A percentile compares a stretch with the other conserved stretches of the same genome.
Conservation (phyloP, 92 coral and sea anemone genomes). For the Meandrina meandrites region DNA sequence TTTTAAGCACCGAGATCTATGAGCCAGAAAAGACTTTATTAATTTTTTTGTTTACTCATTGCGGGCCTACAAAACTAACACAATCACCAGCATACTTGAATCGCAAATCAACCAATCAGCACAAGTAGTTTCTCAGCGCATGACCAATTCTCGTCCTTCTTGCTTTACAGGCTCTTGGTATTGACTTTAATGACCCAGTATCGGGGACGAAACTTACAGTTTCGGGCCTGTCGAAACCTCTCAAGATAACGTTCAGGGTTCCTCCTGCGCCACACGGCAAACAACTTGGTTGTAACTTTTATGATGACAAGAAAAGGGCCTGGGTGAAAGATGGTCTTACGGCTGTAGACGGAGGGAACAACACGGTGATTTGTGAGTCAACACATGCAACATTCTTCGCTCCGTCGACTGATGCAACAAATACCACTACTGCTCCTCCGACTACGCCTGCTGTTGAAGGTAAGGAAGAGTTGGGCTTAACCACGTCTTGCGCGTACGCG, state of each 20-base stretch:
- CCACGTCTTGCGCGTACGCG: no score
- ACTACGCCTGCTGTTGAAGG: slow-evolving; percentile 13
- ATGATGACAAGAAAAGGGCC: background rate
- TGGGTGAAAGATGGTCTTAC: slow-evolving; percentile 18
- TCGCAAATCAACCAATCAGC: no score
- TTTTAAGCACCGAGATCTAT: no score
- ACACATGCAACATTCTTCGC: slow-evolving; percentile 49
- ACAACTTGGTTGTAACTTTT: slow-evolving; percentile 14
- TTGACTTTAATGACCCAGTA: slow-evolving; percentile 19
- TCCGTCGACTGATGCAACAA: slow-evolving; percentile 13
- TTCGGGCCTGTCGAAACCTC: slow-evolving; percentile 3
- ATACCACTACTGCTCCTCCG: slow-evolving; percentile 5
- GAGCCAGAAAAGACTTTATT: no score
- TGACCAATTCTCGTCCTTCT: background rate
- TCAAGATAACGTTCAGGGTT: background rate
- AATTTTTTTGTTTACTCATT: no score
- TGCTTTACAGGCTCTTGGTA: slow-evolving; percentile 1
- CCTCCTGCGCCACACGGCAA: slow-evolving; percentile 3
- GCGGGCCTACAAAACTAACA: background rate
- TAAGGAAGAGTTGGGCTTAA: background rate
- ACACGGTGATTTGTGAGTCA: slow-evolving; percentile 14
- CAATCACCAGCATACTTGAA: background rate
- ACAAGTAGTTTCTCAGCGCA: no score
- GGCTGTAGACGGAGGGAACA: background rate
- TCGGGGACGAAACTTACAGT: background rate